Conservation (phyloP, 35 echinoderm and acorn worm species). For the Apostichopus japonicus region DNA sequence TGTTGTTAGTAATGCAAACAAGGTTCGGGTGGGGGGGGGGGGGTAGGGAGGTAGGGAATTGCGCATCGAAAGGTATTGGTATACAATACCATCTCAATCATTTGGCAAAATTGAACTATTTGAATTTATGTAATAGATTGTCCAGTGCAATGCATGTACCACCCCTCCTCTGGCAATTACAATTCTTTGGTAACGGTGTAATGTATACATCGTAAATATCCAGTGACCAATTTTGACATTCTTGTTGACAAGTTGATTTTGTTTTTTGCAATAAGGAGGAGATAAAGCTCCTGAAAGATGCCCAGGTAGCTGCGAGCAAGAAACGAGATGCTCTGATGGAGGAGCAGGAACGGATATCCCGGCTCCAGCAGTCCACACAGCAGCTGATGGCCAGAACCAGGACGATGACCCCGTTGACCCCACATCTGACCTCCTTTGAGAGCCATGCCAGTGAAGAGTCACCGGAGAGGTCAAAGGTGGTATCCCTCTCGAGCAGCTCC, state of each 20-base stretch:
- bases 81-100: too few species aligned
- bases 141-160: too few species aligned
- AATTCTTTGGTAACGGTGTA: too few species aligned
- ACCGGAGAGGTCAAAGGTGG: conserved; percentile 6
- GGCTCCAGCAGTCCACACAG: conserved; percentile 75
- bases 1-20: too few species aligned
- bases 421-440: conserved; percentile 63
- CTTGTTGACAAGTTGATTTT: background rate
- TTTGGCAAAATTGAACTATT: too few species aligned
- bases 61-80: too few species aligned
- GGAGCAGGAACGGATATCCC: conserved; percentile 84
- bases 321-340: conserved; percentile 74
- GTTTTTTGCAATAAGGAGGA: conserved; percentile 57
- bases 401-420: conserved; percentile 60
- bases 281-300: conserved; percentile 68
- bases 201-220: too few species aligned
- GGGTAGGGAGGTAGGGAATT: too few species aligned
- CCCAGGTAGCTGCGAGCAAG: conserved; percentile 65
- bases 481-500: background rate
- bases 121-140: too few species aligned
- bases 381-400: conserved; percentile 69
- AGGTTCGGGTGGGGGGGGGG: too few species aligned
- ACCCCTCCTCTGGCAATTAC: too few species aligned
- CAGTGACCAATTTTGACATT: background rate
- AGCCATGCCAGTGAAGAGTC: conserved; percentile 50